These are phyloP conservation scores for Blomia tropicalis DNA, from an alignment of 2,888 invertebrate genomes.

Conservation along the genomic window DNA sequence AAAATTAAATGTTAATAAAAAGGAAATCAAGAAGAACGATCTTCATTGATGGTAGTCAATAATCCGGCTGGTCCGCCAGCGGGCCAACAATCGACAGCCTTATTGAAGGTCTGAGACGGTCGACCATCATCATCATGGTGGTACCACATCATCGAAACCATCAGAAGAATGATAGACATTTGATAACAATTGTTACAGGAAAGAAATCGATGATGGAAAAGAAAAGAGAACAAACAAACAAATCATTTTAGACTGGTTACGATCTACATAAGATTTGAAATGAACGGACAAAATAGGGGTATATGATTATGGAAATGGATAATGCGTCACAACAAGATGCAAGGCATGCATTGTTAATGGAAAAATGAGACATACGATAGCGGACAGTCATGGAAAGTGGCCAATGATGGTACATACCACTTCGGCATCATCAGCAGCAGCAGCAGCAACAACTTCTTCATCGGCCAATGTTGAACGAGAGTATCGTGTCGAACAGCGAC, in stretches of 20 bases:
- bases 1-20: too few relatives aligned
- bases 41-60: slow-evolving; percentile 6
- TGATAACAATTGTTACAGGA: too few relatives aligned
- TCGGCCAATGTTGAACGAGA: slow-evolving; percentile 16
- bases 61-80: neutral
- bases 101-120: too few relatives aligned
- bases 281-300: too few relatives aligned
- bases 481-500: slow-evolving; percentile 25
- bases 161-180: too few relatives aligned
- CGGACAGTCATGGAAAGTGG: neutral
- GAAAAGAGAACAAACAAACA: neutral
- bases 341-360: neutral
- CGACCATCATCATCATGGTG: too few relatives aligned
- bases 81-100: neutral
- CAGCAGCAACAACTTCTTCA: too few relatives aligned
- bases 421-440: slow-evolving; percentile 8
- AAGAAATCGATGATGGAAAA: neutral
- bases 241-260: neutral
- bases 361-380: neutral
- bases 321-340: too few relatives aligned
- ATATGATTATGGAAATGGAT: too few relatives aligned
- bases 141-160: too few relatives aligned
- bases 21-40: slow-evolving; percentile 5
- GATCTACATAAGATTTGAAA: neutral
- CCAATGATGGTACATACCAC: slow-evolving; percentile 16